Base-by-base conservation (phyloP, 2,797 vertebrate genomes). In the Limosa lapponica region DNA sequence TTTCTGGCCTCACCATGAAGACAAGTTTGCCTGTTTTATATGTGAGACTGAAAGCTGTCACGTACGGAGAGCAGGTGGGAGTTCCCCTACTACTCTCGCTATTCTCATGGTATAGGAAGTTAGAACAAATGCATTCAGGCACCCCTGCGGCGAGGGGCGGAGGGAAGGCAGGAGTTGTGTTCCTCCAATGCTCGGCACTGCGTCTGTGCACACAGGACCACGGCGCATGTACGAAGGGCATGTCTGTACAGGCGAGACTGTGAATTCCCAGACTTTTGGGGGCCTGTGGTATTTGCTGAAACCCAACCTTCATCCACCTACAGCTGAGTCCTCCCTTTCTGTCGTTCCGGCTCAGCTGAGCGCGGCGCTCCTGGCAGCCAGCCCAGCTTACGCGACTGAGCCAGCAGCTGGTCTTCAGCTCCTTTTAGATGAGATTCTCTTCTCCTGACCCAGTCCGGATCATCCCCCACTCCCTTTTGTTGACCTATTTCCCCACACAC, bases 281-380 rank as follows among this genome's bases (percentile, higher is more conserved):
- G 96, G 96, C 96, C 96, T 95, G 94, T 82, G 91, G 95, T 95
- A 95, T 96, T 96, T 96, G 95, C 82, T 96, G 96, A 97, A 97
- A 95, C 94, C 80, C 89, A 97, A 89, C 91, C 95, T 96, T 91
- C 94, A 72, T 92, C 95, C 94, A 96, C 95, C 95, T 96, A 89
- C 95, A 93, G 91, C 96, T 37, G 75, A 88, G 91, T 83, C 67
- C 78, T 97, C 80, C 81, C 90, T 90, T 92, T 66, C 87, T 89
- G 73, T 93, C 44, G 4, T 93, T 93, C 80, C 0, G 11, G 89
- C 90, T 92, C 90, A 96, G 93, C 93, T 87, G 92, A 96, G 93
- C 48, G 0, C 7, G 1, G 92, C 1, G 0, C 78, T 94, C n/a
- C 77, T 96, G 96, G 94, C 96, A 97, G 77, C 82, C 13, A 11